A percentile compares a stretch with the other conserved stretches of the same genome.
Evolutionary conservation across 2,888 invertebrate genomes (phyloP).

Genomic region (Phoenoteleia sp.): DNA sequence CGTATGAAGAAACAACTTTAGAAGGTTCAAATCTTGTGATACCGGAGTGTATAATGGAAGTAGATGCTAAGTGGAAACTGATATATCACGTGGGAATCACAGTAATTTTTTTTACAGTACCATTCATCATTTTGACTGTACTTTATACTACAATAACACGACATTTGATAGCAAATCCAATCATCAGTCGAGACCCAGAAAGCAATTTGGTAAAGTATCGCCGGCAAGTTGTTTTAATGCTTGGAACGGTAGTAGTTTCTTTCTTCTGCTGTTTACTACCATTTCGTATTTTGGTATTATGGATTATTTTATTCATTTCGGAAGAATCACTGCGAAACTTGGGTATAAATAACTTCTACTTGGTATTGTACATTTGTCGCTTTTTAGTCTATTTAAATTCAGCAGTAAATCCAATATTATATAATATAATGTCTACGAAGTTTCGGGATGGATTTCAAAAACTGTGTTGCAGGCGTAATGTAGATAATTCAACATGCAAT

Average conservation of each 20-base stretch:
- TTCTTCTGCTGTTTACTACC: constrained; percentile 97
- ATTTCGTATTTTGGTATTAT: constrained; percentile 95
- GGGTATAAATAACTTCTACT: constrained; percentile 94
- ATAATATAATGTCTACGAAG: constrained; percentile 97
- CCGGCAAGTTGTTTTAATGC: constrained; percentile 95
- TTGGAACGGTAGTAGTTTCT: constrained; percentile 95
- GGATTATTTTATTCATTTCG: constrained; percentile 94
- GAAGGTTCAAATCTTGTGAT: constrained; percentile 90
- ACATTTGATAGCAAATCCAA: constrained; percentile 94
- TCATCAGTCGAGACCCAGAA: constrained; percentile 89
- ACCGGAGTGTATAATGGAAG: constrained; percentile 94
- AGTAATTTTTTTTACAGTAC: constrained; percentile 94
- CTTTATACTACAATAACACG: constrained; percentile 95
- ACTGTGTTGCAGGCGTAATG: constrained; percentile 56
- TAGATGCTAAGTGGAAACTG: constrained; percentile 91
- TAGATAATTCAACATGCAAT: constrained; percentile 37
- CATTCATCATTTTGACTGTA: constrained; percentile 92
- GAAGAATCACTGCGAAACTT: constrained; percentile 89
- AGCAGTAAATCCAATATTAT: constrained; percentile 96
- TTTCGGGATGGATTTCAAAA: constrained; percentile 92
- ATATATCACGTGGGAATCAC: constrained; percentile 94
- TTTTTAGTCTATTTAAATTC: constrained; percentile 97
- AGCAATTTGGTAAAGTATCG: constrained; percentile 91
- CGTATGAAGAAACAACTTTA: constrained; percentile 89
- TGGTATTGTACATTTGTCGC: constrained; percentile 94